Evolutionary conservation across 2,113 vertebrate species (phyloP), one percentile per base, ranked within the genome.

Genomic region (Rostratula benghalensis): DNA sequence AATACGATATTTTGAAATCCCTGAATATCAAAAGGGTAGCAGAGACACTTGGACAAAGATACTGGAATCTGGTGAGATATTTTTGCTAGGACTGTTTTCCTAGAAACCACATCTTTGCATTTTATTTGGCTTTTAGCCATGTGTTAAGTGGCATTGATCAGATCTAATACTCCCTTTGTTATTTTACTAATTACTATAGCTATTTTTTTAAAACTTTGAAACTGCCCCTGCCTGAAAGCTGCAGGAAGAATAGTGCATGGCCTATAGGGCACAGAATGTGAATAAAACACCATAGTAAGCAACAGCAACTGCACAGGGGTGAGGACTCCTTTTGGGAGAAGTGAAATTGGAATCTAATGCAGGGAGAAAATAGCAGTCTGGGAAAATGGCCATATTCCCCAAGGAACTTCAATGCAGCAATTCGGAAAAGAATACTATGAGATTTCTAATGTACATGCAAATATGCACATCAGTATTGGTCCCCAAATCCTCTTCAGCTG

Each of bases 401-500:
- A 45, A 80, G 80, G 83, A 77, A 89, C 19, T 54, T 87, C 31
- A 73, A 1, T 65, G 45, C 25, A 91, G 35, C 27, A 68, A 41
- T 77, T 78, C 31, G 65, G 56, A 50, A 71, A 89, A 91, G 86
- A 75, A 39, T 51, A 45, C 15, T 28, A 25, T 77, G 53, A 90
- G 68, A 70, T 94, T 75, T 88, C 53, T 85, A 51, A 81, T 51
- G 50, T 64, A 23, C 65, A 46, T 87, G 35, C 18, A 59, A 77
- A 91, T 50, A 31, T 75, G 95, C 37, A 69, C 35, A 67, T 95
- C 51, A 61, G 57, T 89, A 86, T 91, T 79, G 70, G 54, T 83
- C 76, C 64, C 91, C 71, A n/a, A 68, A 75, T 78, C 41, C 56
- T 95, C 70, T 92, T 86, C 80, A 95, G 82, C 54, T 91, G 81